Base-by-base conservation (phyloP, 2,888 invertebrate genomes). In the Meiosimyza platycephala region DNA sequence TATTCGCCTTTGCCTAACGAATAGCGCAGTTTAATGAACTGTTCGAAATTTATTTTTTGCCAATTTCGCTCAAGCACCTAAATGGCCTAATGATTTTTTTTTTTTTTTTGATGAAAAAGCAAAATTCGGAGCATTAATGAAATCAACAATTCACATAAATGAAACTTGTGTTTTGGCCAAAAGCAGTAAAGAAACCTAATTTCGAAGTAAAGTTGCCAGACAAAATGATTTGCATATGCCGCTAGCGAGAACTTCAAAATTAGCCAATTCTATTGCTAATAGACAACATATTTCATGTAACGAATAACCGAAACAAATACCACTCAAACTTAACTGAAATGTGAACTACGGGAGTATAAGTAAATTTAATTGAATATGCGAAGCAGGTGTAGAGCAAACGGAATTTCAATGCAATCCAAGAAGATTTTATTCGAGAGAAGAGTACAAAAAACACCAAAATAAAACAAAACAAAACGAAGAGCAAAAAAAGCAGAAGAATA, bases 381-480 rank as follows among this genome's bases (percentile, higher is more conserved):
- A 68, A 48, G 68, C 71, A 71, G 63, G 74, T 71, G 40, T 47
- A 60, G 40, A 62, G 63, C 18, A 22, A 74, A 67, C 71, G 63
- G 63, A 62, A 67, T 63, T 67, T 67, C 51, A 74, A 71, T 74
- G 63, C 71, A 74, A 50, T 64, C 7, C 40, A 65, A 40, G 28
- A 68, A 48, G 50, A 59, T 48, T 18, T 15, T 16, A 7, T 33
- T 18, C 5, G 47, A 55, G 15, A 28, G 13, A 28, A n/a, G 22
- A 60, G 33, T 18, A 18, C 1, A 62, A 52, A 18, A 28, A 4
- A 65, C 15, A 47, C 59, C 28, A 6, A 59, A 48, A 57, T 18
- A 57, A n/a, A 18, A 65, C 22, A 22, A 22, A 22, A 51, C 16
- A 48, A 28, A 66, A 51, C 33, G 18, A 33, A 54, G 54, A 54